phyloP scores from a whole-genome alignment of 64 coral and sea anemone species.

The Montipora efflorescens region DNA sequence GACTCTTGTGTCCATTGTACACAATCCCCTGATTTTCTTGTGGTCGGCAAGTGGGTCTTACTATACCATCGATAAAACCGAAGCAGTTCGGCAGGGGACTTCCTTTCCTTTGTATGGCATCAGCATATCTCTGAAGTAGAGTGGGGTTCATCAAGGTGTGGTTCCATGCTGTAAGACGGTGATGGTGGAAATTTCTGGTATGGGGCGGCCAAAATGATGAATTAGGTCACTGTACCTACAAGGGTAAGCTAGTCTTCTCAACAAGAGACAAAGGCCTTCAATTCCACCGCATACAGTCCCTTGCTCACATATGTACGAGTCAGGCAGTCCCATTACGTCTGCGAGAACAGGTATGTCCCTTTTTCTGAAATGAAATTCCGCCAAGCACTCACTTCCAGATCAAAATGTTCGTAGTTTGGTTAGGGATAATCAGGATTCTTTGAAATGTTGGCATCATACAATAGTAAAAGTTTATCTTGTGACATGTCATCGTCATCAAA shows the following conservation, averaged over 20 bases:
- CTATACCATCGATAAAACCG: neutral
- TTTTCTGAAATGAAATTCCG: no score
- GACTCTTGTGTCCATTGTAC: neutral
- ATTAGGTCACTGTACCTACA: no score
- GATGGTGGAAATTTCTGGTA: neutral
- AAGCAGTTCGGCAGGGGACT: slow-evolving; percentile 14
- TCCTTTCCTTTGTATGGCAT: neutral
- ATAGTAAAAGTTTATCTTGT: slow-evolving; percentile 33
- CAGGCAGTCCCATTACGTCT: no score
- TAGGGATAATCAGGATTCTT: slow-evolving; percentile 2
- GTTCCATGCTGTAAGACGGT: slow-evolving; percentile 9
- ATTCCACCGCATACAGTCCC: slow-evolving; percentile 23
- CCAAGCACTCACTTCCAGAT: no score
- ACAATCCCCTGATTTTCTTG: neutral
- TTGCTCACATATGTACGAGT: no score
- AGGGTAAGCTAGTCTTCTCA: neutral
- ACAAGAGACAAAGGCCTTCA: neutral
- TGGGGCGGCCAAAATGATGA: no score
- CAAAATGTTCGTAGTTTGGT: no score
- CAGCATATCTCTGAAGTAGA: neutral
- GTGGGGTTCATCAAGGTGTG: neutral
- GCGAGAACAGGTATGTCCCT: no score
- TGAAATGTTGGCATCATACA: slow-evolving; percentile 9
- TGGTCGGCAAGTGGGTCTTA: neutral
- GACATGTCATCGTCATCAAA: slow-evolving; percentile 18